Conservation (phyloP, 2,113 vertebrate species). For the Scartelaos histophorus region DNA sequence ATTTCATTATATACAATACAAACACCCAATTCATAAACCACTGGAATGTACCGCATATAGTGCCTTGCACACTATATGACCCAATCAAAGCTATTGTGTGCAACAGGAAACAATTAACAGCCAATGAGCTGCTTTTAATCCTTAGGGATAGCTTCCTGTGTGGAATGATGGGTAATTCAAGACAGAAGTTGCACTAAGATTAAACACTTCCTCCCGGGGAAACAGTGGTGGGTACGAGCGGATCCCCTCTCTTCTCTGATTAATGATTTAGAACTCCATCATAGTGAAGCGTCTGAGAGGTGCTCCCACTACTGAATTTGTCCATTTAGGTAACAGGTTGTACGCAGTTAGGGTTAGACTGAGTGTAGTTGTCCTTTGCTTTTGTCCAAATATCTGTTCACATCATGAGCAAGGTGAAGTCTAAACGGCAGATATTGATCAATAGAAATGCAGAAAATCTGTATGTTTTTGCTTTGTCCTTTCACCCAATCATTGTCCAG, state of each 20-base stretch:
- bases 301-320: neutral
- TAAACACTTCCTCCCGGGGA: slow-evolving; percentile 69
- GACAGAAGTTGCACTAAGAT: slow-evolving; percentile 67
- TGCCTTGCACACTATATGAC: slow-evolving; percentile 61
- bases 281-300: slow-evolving; percentile 12
- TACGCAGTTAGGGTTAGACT: too few relatives aligned
- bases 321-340: neutral
- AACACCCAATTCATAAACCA: slow-evolving; percentile 32
- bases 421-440: neutral
- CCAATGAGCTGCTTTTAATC: slow-evolving; percentile 70
- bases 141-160: slow-evolving; percentile 75
- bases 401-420: neutral
- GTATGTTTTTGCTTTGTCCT: neutral
- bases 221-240: slow-evolving; percentile 39
- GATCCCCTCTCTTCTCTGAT: slow-evolving; percentile 36
- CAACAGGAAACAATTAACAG: slow-evolving; percentile 76
- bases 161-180: slow-evolving; percentile 74
- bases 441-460: neutral
- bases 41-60: slow-evolving; percentile 21
- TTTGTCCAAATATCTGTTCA: neutral
- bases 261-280: slow-evolving; percentile 32
- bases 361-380: neutral
- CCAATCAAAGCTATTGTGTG: slow-evolving; percentile 60
- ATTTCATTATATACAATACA: slow-evolving; percentile 20
- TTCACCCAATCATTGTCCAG: neutral